These are phyloP conservation scores for Philotrypesis tridentata DNA, from an alignment of 1,140 invertebrate genomes.

Conservation along the genomic window DNA sequence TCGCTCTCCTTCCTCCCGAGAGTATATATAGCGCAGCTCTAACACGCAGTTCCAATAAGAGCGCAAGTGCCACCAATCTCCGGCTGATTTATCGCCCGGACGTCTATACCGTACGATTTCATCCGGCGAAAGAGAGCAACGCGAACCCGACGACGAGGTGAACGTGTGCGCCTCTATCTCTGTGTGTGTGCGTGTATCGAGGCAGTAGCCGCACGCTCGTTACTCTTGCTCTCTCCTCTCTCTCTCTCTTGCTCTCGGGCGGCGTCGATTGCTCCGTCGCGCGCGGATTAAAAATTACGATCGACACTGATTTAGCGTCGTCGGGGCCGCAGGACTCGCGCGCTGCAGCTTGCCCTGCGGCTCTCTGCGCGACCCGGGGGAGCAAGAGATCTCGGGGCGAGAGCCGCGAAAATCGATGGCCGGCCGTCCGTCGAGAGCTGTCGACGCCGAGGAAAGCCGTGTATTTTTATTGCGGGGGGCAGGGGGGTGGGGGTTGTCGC, in stretches of 20 bases:
- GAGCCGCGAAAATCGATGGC: slow-evolving; percentile 30
- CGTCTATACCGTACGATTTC: slow-evolving; percentile 55
- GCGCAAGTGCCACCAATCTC: slow-evolving; percentile 4
- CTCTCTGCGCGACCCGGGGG: background rate
- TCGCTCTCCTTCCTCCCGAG: too few relatives aligned
- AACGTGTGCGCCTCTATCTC: too few relatives aligned
- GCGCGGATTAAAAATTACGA: slow-evolving; percentile 66
- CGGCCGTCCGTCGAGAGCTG: slow-evolving; percentile 20
- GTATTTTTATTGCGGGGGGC: slow-evolving; percentile 25
- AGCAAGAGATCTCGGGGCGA: background rate
- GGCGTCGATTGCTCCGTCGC: slow-evolving; percentile 55
- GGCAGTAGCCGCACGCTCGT: slow-evolving; percentile 50
- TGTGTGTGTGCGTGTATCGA: too few relatives aligned
- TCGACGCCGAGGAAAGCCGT: slow-evolving; percentile 26
- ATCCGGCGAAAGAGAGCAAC: slow-evolving; percentile 47
- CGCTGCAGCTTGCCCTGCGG: too few relatives aligned
- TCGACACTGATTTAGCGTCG: slow-evolving; percentile 62
- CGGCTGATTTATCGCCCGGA: slow-evolving; percentile 61
- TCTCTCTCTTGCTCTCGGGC: too few relatives aligned
- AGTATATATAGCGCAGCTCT: too few relatives aligned
- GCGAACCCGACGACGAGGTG: background rate
- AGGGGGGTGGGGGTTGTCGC: too few relatives aligned
- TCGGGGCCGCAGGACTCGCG: too few relatives aligned
- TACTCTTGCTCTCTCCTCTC: slow-evolving; percentile 54
- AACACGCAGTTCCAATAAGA: background rate